phyloP scores from a whole-genome alignment of 1,140 invertebrate species.

The Scaptomyza montana region DNA sequence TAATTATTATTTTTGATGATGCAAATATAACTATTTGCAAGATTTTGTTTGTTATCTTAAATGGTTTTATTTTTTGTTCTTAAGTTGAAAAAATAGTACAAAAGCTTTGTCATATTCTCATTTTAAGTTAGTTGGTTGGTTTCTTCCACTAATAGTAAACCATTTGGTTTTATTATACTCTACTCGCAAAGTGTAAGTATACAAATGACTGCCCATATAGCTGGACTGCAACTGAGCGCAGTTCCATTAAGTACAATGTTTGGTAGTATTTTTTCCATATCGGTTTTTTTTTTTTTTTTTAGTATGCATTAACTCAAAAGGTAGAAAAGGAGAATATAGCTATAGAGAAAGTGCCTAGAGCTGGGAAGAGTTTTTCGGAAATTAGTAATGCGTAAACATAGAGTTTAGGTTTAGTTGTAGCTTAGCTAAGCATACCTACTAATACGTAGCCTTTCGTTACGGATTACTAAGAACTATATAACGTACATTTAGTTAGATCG shows the following conservation, averaged over 20 bases:
- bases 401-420: slow-evolving; percentile 46
- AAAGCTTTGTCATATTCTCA: slow-evolving; percentile 74
- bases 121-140: slow-evolving; percentile 59
- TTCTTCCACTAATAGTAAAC: slow-evolving; percentile 50
- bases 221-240: slow-evolving; percentile 66
- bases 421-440: slow-evolving; percentile 54
- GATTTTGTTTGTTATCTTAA: slow-evolving; percentile 35
- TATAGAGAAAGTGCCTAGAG: slow-evolving; percentile 56
- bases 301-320: slow-evolving; percentile 71
- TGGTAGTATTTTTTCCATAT: slow-evolving; percentile 46
- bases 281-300: slow-evolving; percentile 54
- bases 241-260: slow-evolving; percentile 70
- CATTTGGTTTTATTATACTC: slow-evolving; percentile 48
- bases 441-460: slow-evolving; percentile 48
- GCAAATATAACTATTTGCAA: slow-evolving; percentile 36
- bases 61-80: slow-evolving; percentile 38
- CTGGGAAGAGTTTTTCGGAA: slow-evolving; percentile 45
- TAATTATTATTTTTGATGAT: slow-evolving; percentile 40
- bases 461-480: slow-evolving; percentile 71
- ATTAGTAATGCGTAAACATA: slow-evolving; percentile 42
- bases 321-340: slow-evolving; percentile 57
- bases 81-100: slow-evolving; percentile 79
- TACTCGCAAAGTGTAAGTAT: slow-evolving; percentile 68
- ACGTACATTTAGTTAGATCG: slow-evolving; percentile 56
- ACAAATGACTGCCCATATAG: slow-evolving; percentile 83